Evolutionary conservation across 2,888 invertebrate genomes (phyloP), one percentile per base, ranked within the genome.

Genomic region (Syrista parreyssii): DNA sequence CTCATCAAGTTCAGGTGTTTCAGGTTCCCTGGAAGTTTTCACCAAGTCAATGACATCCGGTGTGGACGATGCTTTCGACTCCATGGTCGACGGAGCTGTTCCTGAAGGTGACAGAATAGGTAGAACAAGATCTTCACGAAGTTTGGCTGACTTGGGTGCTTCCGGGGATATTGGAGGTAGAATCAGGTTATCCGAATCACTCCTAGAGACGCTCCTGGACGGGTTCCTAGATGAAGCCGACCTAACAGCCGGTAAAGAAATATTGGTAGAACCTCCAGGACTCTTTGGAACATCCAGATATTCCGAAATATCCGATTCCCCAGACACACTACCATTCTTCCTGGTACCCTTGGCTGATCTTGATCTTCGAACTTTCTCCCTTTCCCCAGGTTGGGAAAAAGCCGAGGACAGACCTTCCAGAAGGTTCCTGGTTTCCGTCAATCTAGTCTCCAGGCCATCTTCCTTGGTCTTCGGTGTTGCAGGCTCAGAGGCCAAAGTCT

Each of bases 161-260:
- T 89, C 90, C 55, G 87, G 87, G 4, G 89, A 87, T 9, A 90
- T 91, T 0, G 88, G 85, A 3, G 91, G 91, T 23, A 91, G 76
- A 3, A 86, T 84, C 11, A 91, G 81, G 76, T 82, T 82, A 3
- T 86, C 83, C 9, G 81, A 79, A 33, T 80, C 86, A 75, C 79
- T 87, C 30, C 82, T 80, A 9, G 84, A 83, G 6, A 79, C 79
- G 74, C 83, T 87, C 33, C 83, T 85, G 1, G 83, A 78, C 3
- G 69, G 55, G 73, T 76, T 78, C 30, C 4, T 74, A 0, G 85
- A 83, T 0, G 88, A 88, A 3, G 81, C 75, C 6, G 87, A 87
- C 68, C 86, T 86, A 0, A 91, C 91, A 1, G 86, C 87, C 1
- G 91, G 91, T 9, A 91, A 78, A 1, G 85, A 86, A 9, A 86